Percentiles rank a stretch among this genome's conserved stretches.
Evolutionary conservation across 1,140 invertebrate species (phyloP).

Genomic region (Cydia strobilella): DNA sequence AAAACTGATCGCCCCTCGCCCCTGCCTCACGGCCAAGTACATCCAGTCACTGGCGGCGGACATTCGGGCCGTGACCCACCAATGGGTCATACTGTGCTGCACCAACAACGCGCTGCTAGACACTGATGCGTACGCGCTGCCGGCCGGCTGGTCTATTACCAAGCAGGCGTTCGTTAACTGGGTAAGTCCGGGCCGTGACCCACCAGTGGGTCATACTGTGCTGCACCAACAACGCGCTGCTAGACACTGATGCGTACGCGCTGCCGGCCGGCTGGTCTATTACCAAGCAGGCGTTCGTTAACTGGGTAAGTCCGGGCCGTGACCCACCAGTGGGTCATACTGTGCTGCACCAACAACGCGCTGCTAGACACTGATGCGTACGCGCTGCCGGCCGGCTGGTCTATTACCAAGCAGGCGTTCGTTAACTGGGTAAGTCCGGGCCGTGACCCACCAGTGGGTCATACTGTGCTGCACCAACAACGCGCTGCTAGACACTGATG

Average conservation of each 20-base stretch:
- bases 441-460: conserved; percentile 81
- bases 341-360: conserved; percentile 71
- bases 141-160: conserved; percentile 80
- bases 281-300: conserved; percentile 71
- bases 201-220: conserved; percentile 82
- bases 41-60: conserved; percentile 81
- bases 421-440: conserved; percentile 73
- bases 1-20: conserved; percentile 81
- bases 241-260: conserved; percentile 67
- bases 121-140: conserved; percentile 71
- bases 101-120: conserved; percentile 61
- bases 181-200: conserved; percentile 68
- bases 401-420: conserved; percentile 72
- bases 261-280: conserved; percentile 81
- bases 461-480: conserved; percentile 77
- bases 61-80: conserved; percentile 78
- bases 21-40: conserved; percentile 82
- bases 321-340: conserved; percentile 81
- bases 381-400: conserved; percentile 80
- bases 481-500: conserved; percentile 60
- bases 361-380: conserved; percentile 67
- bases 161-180: conserved; percentile 76
- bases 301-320: conserved; percentile 72
- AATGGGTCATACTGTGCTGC: conserved; percentile 82
- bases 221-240: conserved; percentile 66